Base-by-base conservation (phyloP, 2,113 vertebrate genomes). In the Cryptotis parvus region DNA sequence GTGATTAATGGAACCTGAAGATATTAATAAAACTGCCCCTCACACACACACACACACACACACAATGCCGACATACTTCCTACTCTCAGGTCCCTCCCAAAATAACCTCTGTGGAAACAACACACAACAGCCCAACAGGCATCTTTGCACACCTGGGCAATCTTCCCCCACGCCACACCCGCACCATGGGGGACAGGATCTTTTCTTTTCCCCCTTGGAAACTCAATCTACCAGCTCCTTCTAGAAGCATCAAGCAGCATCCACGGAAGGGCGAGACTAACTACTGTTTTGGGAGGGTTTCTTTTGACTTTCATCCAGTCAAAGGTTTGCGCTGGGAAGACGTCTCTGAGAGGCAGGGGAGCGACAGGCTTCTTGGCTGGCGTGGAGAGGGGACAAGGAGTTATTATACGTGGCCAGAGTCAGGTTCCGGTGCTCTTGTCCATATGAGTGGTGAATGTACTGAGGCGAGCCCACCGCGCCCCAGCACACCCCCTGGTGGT, bases 241-340 rank as follows among this genome's bases (percentile, higher is more conserved):
- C 43, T 68, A 85, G 63, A 89, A 78, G 61, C 45, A 76, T 72
- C 55, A 35, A 37, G 68, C 33, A 63, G n/a, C 68, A 15, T 41
- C 74, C 55, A 35, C 16, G 10, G 41, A 33, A 63, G 31, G 9
- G 55, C 68, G 85, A 90, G 93, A 98, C 98, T 98, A 96, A 99
- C 99, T n/a, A n/a, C 99, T 98, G 99, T 99, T 97, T 99, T 99
- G 66, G 99, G 99, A 84, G 99, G 99, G 69, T 99, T 99, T 97
- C 99, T 98, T 97, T 99, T 99, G 49, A 99, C 99, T 98, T 99
- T 99, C 99, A 99, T 99, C 99, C 99, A 99, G 98, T 99, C 99
- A 97, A 99, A 99, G 73, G 99, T 99, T 95, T 99, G 99, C 11
- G 99, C 98, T 73, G 98, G 98, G 99, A 97, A 27, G 98, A 98